Conservation (phyloP, 2,797 vertebrate genomes). For the Leptoclinus maculatus region DNA sequence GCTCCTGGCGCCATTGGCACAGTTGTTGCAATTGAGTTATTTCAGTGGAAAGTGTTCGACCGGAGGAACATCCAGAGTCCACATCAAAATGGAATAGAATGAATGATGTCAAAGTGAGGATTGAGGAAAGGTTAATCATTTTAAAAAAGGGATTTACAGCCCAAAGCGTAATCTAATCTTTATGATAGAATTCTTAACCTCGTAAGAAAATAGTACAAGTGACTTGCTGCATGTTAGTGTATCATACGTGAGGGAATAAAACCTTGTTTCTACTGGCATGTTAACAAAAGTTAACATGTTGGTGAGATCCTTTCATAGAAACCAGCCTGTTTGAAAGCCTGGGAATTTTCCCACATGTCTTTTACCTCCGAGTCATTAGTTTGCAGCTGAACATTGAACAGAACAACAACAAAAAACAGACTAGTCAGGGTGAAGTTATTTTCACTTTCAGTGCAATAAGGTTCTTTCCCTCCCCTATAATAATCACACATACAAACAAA, state of each 20-base stretch:
- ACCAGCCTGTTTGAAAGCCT: slow-evolving; percentile 31
- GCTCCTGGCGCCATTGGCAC: slow-evolving; percentile 28
- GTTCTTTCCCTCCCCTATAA: neutral
- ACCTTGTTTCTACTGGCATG: neutral
- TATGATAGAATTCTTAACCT: neutral
- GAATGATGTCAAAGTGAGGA: neutral
- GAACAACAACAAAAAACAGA: neutral
- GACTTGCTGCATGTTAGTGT: neutral
- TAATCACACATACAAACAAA: neutral
- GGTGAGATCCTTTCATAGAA: slow-evolving; percentile 39
- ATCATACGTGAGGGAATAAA: neutral
- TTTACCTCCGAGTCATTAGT: slow-evolving; percentile 20
- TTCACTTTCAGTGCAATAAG: neutral
- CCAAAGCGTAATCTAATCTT: neutral
- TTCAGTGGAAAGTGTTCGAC: slow-evolving; percentile 37
- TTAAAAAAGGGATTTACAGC: slow-evolving; percentile 4
- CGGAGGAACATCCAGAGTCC: neutral
- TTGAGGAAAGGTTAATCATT: neutral
- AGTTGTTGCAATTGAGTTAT: slow-evolving; percentile 38
- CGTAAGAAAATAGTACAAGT: neutral
- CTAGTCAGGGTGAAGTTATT: neutral
- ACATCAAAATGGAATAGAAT: neutral
- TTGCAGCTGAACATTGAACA: slow-evolving; percentile 10
- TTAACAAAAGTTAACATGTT: slow-evolving; percentile 17
- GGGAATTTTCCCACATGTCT: slow-evolving; percentile 37